Base-by-base conservation (phyloP, 2,888 invertebrate genomes). In the Mythimna ferrago region DNA sequence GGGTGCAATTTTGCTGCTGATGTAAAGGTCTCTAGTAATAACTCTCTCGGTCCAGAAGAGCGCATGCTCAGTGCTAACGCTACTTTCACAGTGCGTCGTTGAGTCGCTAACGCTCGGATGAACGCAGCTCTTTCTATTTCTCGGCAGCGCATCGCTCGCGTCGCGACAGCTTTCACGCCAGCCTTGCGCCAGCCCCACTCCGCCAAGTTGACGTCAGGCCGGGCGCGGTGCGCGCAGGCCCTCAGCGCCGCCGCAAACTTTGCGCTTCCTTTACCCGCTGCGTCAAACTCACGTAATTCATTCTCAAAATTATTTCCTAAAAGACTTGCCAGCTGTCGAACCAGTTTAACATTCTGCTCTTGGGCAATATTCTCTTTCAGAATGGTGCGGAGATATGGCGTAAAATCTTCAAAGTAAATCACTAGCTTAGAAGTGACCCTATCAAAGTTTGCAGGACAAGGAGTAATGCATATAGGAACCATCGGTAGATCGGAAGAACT, bases 321-420 rank as follows among this genome's bases (percentile, higher is more conserved):
- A 10, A 87, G 76, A 51, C 73, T 71, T 67, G 81, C 76, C 7
- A 84, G 57, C 9, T 87, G 72, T 67, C 87, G 78, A 16, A 83
- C 83, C 26, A 86, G 64, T 16, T 74, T 80, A 0, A 66, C 58
- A 7, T 80, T 7, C 19, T 71, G 51, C 19, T 53, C 61, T 21
- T 79, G 21, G 7, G 6, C 2, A 4, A 79, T 44, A 44, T 5
- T 1, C 14, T 53, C 16, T 66, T 77, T 79, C 64, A 84, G 54
- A 21, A 71, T 71, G 32, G 14, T 41, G 7, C 86, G 75, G 66
- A 91, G 86, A 9, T 78, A 71, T 9, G 83, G 82, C 5, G 90
- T 89, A 11, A 94, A 82, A 21, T 92, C 93, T 4, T 86, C 79
- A 74, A 94, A 94, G 76, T 93, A 94, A 62, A 94, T 54, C 3